Base-by-base conservation (phyloP, 2,888 invertebrate genomes). In the Plebejus argus region DNA sequence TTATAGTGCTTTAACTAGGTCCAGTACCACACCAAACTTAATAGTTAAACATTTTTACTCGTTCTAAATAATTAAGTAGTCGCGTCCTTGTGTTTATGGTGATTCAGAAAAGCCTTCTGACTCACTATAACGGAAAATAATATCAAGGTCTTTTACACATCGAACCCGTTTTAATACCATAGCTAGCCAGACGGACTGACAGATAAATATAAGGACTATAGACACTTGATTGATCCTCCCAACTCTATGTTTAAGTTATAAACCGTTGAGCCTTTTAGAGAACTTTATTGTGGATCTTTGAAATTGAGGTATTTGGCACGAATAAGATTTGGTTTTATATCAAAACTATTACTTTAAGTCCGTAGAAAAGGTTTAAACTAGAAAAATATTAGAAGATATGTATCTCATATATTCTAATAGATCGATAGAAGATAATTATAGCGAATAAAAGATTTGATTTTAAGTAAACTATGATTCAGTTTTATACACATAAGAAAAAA, bases 71-170 rank as follows among this genome's bases (percentile, higher is more conserved):
- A 49, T 12, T 49, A 74, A 74, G 28, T 49, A 74, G 28, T 53
- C 23, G 18, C 18, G 74, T 74, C 74, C 74, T 74, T 74, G 53
- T 74, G 28, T 74, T 28, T 74, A 74, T 74, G 49, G 74, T 74
- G 74, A 74, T 74, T 74, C 74, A 74, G 74, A 74, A 74, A 45
- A 74, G 74, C 74, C 74, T 74, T 74, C 53, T 74, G 74, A 74
- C 49, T 74, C 74, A 74, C 74, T 23, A 74, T 53, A 74, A 74
- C 53, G 74, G 45, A 74, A 74, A 74, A 74, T 74, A 74, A 74
- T 74, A 74, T 28, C 74, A 74, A 74, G 74, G 74, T 49, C 74
- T 74, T 49, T 28, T 15, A 49, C 20, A 72, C 49, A 23, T 45
- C 49, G 49, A 49, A 49, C 49, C 49, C 49, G 49, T 49, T 74